Conservation (phyloP, 2,113 vertebrate genomes). For the Rhea pennata region DNA sequence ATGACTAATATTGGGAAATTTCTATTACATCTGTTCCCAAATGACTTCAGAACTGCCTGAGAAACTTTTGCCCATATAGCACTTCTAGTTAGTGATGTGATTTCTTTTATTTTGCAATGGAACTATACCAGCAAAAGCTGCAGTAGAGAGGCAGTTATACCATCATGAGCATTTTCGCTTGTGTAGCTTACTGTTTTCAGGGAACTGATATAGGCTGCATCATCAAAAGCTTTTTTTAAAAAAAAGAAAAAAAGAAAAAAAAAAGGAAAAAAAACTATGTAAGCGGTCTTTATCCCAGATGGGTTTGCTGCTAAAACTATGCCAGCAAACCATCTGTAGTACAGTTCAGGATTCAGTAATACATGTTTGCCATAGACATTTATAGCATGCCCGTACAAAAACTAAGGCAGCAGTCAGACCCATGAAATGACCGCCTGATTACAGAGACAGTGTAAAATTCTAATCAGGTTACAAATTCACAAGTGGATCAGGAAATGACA, state of each 20-base stretch:
- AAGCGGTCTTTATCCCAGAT: not conserved
- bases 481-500: not conserved
- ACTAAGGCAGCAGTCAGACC: not conserved
- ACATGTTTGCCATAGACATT: not conserved
- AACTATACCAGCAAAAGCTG: not conserved
- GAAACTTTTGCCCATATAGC: not conserved
- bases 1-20: slow-evolving; percentile 45
- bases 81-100: slow-evolving; percentile 4
- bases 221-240: not conserved
- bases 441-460: not conserved
- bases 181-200: not conserved
- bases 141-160: not conserved
- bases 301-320: not conserved
- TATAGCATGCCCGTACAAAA: not conserved
- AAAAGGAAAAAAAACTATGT: not conserved
- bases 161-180: not conserved
- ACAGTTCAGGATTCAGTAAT: not conserved
- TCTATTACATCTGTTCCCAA: slow-evolving; percentile 46
- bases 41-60: not conserved
- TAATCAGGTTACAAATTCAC: not conserved
- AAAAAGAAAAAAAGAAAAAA: too few relatives aligned
- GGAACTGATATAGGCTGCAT: not conserved
- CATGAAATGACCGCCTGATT: too few relatives aligned
- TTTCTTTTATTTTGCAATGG: not conserved
- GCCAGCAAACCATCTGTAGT: not conserved